Percentiles rank a stretch among this genome's conserved stretches.
Evolutionary conservation across 2,888 invertebrate genomes (phyloP).

Genomic region (Melipona beecheii): DNA sequence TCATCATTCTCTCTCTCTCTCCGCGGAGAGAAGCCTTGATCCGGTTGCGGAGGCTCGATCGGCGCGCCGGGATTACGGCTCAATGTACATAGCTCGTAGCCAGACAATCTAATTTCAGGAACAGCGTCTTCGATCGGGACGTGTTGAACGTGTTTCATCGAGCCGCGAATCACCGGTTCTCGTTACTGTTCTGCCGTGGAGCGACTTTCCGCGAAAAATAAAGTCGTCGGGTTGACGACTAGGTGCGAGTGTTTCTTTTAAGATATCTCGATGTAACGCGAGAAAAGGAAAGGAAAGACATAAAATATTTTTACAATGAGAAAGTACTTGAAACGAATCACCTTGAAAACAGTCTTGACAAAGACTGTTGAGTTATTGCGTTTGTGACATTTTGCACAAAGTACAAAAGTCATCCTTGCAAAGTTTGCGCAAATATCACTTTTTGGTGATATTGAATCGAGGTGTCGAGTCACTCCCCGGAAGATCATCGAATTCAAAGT

Average conservation of each 20-base stretch:
- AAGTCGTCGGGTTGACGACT: not conserved
- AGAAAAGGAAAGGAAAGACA: too few relatives aligned
- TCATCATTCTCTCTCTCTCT: slow-evolving; percentile 24
- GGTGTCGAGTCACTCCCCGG: too few relatives aligned
- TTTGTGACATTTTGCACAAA: too few relatives aligned
- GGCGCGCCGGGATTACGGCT: slow-evolving; percentile 2
- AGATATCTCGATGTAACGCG: too few relatives aligned
- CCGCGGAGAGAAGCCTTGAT: slow-evolving; percentile 8
- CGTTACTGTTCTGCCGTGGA: not conserved
- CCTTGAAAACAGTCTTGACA: too few relatives aligned
- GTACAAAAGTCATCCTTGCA: too few relatives aligned
- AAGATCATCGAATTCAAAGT: too few relatives aligned
- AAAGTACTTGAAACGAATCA: too few relatives aligned
- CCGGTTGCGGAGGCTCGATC: slow-evolving; percentile 11
- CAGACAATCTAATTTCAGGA: slow-evolving; percentile 18
- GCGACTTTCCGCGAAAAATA: not conserved
- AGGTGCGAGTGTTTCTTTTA: not conserved
- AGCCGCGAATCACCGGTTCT: not conserved
- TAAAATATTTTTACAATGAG: too few relatives aligned
- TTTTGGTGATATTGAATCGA: too few relatives aligned
- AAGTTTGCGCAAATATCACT: too few relatives aligned
- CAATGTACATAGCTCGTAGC: slow-evolving; percentile 1
- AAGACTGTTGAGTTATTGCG: too few relatives aligned
- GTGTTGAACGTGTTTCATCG: slow-evolving; percentile 3
- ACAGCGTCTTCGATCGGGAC: not conserved